phyloP scores from a whole-genome alignment of 2,797 vertebrate species.

The Spinus pinus region DNA sequence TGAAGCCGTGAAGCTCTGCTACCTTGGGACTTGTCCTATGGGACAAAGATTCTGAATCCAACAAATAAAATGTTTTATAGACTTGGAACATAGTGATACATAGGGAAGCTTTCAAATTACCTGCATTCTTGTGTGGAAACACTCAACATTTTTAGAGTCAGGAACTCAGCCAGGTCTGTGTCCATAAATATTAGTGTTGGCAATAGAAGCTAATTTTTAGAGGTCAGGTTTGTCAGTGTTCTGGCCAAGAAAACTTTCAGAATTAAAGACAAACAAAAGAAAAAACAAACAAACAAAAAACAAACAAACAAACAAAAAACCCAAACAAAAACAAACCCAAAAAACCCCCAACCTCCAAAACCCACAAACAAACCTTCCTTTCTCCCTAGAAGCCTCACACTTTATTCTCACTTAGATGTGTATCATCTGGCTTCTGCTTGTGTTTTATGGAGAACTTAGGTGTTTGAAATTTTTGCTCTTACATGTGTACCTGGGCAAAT shows the following conservation, averaged over 20 bases:
- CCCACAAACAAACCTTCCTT: background rate
- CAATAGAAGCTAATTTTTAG: background rate
- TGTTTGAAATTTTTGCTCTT: background rate
- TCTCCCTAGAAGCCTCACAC: background rate
- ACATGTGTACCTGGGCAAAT: background rate
- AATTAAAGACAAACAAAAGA: background rate
- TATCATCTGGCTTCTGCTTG: background rate
- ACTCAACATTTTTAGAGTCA: background rate
- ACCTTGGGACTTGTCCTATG: background rate
- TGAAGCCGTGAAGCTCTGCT: background rate
- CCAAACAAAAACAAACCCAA: no score
- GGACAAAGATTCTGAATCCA: background rate
- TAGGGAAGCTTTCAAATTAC: background rate
- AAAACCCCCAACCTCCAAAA: rapidly evolving
- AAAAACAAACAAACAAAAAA: no score
- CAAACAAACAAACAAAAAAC: no score
- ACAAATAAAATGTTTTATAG: background rate
- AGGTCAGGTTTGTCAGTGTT: background rate
- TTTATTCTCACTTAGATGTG: background rate
- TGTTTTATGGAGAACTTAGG: background rate
- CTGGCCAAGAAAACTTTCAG: background rate
- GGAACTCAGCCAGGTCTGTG: background rate
- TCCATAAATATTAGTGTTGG: background rate
- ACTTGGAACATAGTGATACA: background rate
- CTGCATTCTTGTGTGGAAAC: background rate